These are phyloP conservation scores for Drosophila nebulosa DNA, from an alignment of 1,140 invertebrate species.

Conservation along the genomic window DNA sequence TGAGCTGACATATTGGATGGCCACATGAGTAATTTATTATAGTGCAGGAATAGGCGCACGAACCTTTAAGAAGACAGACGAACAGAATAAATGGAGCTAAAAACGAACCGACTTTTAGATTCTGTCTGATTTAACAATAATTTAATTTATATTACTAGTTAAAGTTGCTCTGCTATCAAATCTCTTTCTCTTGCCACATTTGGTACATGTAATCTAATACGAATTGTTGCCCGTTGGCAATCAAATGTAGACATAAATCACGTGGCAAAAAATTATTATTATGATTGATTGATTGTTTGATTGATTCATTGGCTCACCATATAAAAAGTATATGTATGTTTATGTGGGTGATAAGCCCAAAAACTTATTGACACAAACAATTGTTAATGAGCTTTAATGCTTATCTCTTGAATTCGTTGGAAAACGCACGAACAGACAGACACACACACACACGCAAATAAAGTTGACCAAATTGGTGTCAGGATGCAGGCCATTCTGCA, in stretches of 20 bases:
- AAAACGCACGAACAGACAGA: too few relatives aligned
- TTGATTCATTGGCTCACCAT: conserved; percentile 19
- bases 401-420: conserved; percentile 1
- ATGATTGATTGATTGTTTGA: conserved; percentile 41
- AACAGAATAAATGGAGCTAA: too few relatives aligned
- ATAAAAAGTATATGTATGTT: not conserved
- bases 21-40: conserved; percentile 44
- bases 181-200: too few relatives aligned
- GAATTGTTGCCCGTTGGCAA: conserved; percentile 1
- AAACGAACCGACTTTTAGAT: too few relatives aligned
- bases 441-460: not conserved
- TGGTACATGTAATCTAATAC: not conserved
- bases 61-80: too few relatives aligned
- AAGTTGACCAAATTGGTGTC: conserved; percentile 2
- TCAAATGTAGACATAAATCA: conserved; percentile 26
- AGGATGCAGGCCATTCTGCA: not conserved
- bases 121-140: too few relatives aligned
- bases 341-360: not conserved
- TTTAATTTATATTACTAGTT: too few relatives aligned
- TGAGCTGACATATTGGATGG: conserved; percentile 56
- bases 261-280: not conserved
- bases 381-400: not conserved
- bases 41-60: conserved; percentile 1
- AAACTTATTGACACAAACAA: not conserved
- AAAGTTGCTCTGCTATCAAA: not conserved